Percentiles rank a stretch among this genome's conserved stretches.
Conservation (phyloP, 64 coral and sea anemone species). For the Stylophora pistillata region DNA sequence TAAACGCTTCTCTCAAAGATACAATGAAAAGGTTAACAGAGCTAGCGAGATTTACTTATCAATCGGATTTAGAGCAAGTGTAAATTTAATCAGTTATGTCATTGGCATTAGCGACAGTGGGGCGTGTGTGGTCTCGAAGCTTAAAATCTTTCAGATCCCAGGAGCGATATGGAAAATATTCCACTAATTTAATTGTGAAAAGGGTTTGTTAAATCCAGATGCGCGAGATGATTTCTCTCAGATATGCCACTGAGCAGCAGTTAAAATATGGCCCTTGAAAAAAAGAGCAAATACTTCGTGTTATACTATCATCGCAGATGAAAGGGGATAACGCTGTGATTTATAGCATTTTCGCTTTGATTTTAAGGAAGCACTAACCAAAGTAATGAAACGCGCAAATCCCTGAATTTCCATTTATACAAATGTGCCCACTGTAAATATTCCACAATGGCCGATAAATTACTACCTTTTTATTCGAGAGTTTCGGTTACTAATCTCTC, state of each 20-base stretch:
- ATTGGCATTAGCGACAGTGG: not conserved
- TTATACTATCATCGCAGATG: conserved; percentile 36
- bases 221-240: conserved; percentile 24
- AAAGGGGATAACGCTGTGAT: conserved; percentile 8
- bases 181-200: conserved; percentile 24
- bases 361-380: conserved; percentile 1
- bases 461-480: not conserved
- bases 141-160: conserved; percentile 46
- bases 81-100: not conserved
- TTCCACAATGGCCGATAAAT: not conserved
- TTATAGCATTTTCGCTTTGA: conserved; percentile 5
- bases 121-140: conserved; percentile 55
- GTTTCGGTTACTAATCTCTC: conserved; percentile 63
- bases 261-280: not conserved
- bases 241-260: not conserved
- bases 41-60: not conserved
- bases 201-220: conserved; percentile 28
- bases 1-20: no score
- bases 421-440: not conserved
- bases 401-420: not conserved
- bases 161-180: conserved; percentile 29
- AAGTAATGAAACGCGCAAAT: not conserved
- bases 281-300: not conserved
- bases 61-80: not conserved
- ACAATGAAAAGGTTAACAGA: no score